Conservation (phyloP, 2,113 vertebrate genomes). For the Callospermophilus lateralis region DNA sequence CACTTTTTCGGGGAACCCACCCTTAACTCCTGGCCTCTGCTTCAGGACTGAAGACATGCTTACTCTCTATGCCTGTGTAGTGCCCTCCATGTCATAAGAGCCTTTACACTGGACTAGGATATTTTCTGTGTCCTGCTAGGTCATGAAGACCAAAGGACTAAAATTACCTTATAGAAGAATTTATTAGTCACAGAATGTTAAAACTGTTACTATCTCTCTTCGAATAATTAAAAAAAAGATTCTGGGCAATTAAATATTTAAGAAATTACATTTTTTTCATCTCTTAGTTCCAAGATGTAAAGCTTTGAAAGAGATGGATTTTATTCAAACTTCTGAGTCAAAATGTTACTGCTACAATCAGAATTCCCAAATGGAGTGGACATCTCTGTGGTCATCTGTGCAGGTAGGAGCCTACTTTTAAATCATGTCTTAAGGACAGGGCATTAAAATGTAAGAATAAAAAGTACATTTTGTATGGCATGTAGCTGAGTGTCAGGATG, state of each 20-base stretch:
- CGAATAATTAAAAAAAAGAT: background rate
- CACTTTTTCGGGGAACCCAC: background rate
- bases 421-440: background rate
- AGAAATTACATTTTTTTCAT: conserved; percentile 47
- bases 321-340: conserved; percentile 71
- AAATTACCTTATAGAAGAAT: background rate
- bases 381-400: conserved; percentile 86
- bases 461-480: conserved; percentile 14
- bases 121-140: background rate
- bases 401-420: conserved; percentile 80
- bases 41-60: background rate
- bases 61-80: background rate
- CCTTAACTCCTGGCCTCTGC: background rate
- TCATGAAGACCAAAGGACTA: background rate
- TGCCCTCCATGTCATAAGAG: background rate
- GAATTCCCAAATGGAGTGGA: conserved; percentile 80
- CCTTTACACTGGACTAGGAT: background rate
- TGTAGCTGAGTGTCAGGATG: background rate
- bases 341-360: conserved; percentile 87
- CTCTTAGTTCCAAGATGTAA: conserved; percentile 82
- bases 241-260: conserved; percentile 21
- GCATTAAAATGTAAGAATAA: conserved; percentile 3
- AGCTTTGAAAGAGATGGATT: conserved; percentile 82
- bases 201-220: background rate
- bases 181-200: background rate